These are phyloP conservation scores for Isotomurus palustris DNA, from an alignment of 2,888 invertebrate genomes.

Conservation along the genomic window DNA sequence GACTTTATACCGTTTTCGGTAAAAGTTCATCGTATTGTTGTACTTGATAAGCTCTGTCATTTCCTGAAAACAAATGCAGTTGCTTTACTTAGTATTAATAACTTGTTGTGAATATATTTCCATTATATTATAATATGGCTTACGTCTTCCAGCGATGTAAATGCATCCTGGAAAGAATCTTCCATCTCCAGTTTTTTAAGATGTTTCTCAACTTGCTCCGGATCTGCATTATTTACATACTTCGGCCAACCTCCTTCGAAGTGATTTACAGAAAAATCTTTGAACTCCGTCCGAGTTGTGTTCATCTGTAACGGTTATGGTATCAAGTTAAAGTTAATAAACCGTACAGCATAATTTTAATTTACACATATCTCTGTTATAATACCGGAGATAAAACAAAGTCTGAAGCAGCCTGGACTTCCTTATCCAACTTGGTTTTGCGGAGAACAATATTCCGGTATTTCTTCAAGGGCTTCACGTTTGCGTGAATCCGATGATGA, in stretches of 20 bases:
- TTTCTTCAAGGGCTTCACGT: slow-evolving; percentile 21
- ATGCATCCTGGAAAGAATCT: slow-evolving; percentile 63
- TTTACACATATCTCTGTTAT: not conserved
- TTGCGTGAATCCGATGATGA: slow-evolving; percentile 28
- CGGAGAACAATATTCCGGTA: slow-evolving; percentile 20
- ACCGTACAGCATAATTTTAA: no score
- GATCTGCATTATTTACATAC: slow-evolving; percentile 79
- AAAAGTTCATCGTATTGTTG: slow-evolving; percentile 90
- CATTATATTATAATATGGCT: no score
- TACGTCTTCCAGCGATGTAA: slow-evolving; percentile 29
- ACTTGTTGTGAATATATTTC: no score
- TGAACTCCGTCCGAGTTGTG: slow-evolving; percentile 66
- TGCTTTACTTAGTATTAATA: no score
- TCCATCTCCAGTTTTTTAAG: slow-evolving; percentile 90
- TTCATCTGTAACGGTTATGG: slow-evolving; percentile 56
- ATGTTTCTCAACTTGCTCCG: slow-evolving; percentile 79
- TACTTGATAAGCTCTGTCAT: slow-evolving; percentile 86
- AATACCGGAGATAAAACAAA: slow-evolving; percentile 3
- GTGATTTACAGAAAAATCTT: slow-evolving; percentile 73
- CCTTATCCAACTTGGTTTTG: slow-evolving; percentile 21
- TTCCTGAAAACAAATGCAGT: slow-evolving; percentile 47
- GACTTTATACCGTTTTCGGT: slow-evolving; percentile 50
- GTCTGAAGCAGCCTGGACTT: slow-evolving; percentile 19
- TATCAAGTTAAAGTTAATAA: no score
- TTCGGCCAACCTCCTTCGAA: slow-evolving; percentile 95